Evolutionary conservation across 2,113 vertebrate species (phyloP).

Genomic region (Electrona antarctica): DNA sequence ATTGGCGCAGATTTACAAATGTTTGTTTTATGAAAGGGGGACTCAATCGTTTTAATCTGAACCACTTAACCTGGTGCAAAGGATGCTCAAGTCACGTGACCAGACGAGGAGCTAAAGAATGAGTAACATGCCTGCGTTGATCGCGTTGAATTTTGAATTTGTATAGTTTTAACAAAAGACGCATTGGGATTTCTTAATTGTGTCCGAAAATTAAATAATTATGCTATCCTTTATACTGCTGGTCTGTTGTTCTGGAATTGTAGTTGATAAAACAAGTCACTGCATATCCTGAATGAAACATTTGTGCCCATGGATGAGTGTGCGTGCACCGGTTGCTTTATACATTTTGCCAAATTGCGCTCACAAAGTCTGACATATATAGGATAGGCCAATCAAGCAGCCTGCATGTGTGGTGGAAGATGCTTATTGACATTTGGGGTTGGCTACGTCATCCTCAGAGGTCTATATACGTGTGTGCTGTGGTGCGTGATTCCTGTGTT

Average conservation of each 20-base stretch:
- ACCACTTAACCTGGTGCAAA: conserved; percentile 52
- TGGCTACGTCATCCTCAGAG: conserved; percentile 57
- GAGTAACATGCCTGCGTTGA: conserved; percentile 16
- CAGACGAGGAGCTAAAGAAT: background rate
- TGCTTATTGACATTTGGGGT: conserved; percentile 60
- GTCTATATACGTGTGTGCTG: conserved; percentile 64
- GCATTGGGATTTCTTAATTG: background rate
- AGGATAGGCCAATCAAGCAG: background rate
- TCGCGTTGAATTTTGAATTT: background rate
- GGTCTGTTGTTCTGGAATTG: background rate
- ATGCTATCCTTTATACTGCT: background rate
- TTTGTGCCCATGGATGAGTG: no score
- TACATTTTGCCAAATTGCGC: no score
- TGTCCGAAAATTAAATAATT: background rate
- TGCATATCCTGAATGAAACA: no score
- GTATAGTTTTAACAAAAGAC: background rate
- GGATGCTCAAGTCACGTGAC: conserved; percentile 79
- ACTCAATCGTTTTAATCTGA: conserved; percentile 68
- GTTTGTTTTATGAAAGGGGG: conserved; percentile 82
- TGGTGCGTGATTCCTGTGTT: conserved; percentile 32
- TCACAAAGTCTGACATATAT: background rate
- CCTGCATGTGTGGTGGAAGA: background rate
- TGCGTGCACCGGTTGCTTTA: no score
- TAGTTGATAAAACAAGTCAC: no score
- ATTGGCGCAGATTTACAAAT: conserved; percentile 79